Percentiles rank a stretch among this genome's conserved stretches.
Evolutionary conservation across 2,113 vertebrate species (phyloP).

Genomic region (Oreocharis arfaki): DNA sequence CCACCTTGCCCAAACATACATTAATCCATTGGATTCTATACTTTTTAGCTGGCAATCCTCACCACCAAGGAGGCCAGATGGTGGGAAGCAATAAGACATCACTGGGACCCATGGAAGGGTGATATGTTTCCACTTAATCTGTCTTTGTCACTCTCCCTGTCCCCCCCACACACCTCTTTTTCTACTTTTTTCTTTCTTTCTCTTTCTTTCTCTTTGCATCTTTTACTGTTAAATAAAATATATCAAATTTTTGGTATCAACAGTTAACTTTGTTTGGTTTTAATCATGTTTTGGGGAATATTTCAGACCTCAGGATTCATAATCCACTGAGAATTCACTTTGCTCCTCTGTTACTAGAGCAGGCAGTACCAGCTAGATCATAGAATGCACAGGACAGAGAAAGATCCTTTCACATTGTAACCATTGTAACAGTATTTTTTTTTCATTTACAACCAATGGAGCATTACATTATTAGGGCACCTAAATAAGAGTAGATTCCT

Average conservation of each 20-base stretch:
- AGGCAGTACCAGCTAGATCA: not conserved
- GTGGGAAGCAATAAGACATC: not conserved
- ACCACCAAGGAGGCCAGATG: not conserved
- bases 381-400: not conserved
- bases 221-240: not conserved
- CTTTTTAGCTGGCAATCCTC: not conserved
- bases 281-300: not conserved
- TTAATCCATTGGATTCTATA: not conserved
- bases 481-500: not conserved
- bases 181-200: not conserved
- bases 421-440: not conserved
- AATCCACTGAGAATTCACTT: not conserved
- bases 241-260: not conserved
- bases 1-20: not conserved
- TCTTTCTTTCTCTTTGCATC: not conserved
- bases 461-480: not conserved
- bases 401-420: not conserved
- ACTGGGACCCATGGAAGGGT: not conserved
- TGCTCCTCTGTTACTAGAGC: not conserved
- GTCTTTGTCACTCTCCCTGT: not conserved
- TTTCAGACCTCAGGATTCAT: not conserved
- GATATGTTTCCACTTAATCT: not conserved
- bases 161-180: fast-evolving
- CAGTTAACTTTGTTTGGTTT: not conserved
- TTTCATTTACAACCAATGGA: not conserved